Evolutionary conservation across 2,888 invertebrate genomes (phyloP).

Genomic region (Trichogramma evanescens): DNA sequence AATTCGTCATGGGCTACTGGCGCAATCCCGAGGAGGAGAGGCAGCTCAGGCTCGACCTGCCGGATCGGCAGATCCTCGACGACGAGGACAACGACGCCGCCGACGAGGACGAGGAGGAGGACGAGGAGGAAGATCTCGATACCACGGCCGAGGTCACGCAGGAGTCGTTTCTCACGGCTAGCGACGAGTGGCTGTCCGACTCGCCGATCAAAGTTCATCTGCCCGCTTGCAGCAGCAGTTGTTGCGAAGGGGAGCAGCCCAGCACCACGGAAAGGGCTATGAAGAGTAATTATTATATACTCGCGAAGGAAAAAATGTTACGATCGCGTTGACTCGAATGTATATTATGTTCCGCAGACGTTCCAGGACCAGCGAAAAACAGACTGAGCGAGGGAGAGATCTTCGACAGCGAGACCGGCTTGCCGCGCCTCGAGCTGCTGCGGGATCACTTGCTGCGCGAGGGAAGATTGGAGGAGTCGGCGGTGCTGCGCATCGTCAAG

Average conservation of each 20-base stretch:
- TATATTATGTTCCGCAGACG: background rate
- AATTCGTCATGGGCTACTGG: background rate
- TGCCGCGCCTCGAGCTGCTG: constrained; percentile 2
- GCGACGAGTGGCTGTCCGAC: background rate
- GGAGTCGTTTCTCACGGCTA: too few species aligned
- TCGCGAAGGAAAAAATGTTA: too few species aligned
- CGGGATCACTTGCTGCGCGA: constrained; percentile 7
- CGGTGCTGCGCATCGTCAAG: constrained; percentile 2
- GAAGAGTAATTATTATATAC: too few species aligned
- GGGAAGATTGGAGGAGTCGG: constrained; percentile 10
- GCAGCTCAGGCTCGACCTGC: background rate
- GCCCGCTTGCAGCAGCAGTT: too few species aligned
- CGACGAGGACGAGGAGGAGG: background rate
- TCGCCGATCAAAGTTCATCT: too few species aligned
- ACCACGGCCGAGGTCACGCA: too few species aligned
- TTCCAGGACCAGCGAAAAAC: constrained; percentile 5
- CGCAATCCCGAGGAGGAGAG: background rate
- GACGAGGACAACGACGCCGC: background rate
- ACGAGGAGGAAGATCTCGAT: too few species aligned
- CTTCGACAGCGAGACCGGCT: background rate
- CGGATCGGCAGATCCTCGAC: background rate
- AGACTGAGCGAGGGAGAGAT: constrained; percentile 3
- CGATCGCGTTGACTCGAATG: too few species aligned
- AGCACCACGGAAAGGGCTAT: too few species aligned
- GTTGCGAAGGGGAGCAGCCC: too few species aligned